Evolutionary conservation across 2,888 invertebrate genomes (phyloP).

Genomic region (Agonum fuliginosum): DNA sequence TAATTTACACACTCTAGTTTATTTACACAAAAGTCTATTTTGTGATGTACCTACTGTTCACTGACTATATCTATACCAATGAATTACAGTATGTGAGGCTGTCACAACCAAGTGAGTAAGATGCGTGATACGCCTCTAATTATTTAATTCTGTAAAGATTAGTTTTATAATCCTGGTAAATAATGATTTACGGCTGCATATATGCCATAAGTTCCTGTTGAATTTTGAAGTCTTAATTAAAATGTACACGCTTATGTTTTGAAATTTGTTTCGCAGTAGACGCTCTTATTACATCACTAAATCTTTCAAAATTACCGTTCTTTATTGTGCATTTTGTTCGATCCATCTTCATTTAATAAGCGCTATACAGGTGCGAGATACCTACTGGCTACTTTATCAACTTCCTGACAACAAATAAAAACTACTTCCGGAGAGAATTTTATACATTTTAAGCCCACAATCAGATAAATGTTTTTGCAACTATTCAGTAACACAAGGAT

Average conservation of each 20-base stretch:
- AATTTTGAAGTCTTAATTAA: constrained; percentile 55
- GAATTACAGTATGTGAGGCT: too few relatives aligned
- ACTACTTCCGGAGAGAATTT: too few relatives aligned
- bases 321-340: constrained; percentile 50
- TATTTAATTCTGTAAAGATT: too few relatives aligned
- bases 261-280: constrained; percentile 49
- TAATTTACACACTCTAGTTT: too few relatives aligned
- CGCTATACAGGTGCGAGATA: constrained; percentile 21
- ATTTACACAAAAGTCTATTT: too few relatives aligned
- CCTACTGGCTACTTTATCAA: constrained; percentile 20
- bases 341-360: constrained; percentile 27
- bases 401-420: constrained; percentile 25
- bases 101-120: too few relatives aligned
- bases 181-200: constrained; percentile 46
- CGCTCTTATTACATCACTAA: constrained; percentile 56
- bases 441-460: too few relatives aligned
- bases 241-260: constrained; percentile 57
- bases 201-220: constrained; percentile 48
- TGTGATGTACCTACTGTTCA: too few relatives aligned
- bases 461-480: too few relatives aligned
- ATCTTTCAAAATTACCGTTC: constrained; percentile 55
- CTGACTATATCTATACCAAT: too few relatives aligned
- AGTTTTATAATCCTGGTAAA: constrained; percentile 43
- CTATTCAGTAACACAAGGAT: too few relatives aligned
- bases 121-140: too few relatives aligned